Evolutionary conservation across 2,888 invertebrate species (phyloP).

Genomic region (Dryomyza anilis): DNA sequence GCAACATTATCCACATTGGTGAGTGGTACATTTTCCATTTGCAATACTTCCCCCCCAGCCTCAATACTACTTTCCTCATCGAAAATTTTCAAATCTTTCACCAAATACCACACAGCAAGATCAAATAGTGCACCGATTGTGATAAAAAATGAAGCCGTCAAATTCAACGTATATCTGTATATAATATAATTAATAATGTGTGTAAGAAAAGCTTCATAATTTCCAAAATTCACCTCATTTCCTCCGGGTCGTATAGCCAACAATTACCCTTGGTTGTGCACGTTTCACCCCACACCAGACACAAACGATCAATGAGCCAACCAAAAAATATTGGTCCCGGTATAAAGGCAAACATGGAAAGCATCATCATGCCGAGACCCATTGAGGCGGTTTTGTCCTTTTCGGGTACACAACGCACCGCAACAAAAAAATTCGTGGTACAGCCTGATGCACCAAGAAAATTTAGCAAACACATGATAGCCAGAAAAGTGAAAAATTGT

Average conservation of each 20-base stretch:
- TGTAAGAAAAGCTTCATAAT: neutral
- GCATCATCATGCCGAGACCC: slow-evolving; percentile 72
- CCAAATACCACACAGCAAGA: slow-evolving; percentile 71
- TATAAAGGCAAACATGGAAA: slow-evolving; percentile 74
- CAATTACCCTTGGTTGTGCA: slow-evolving; percentile 74
- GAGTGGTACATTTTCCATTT: slow-evolving; percentile 56
- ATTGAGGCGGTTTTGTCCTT: slow-evolving; percentile 75
- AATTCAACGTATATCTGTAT: slow-evolving; percentile 67
- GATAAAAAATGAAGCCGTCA: slow-evolving; percentile 70
- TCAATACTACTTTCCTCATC: slow-evolving; percentile 66
- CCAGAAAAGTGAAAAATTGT: slow-evolving; percentile 65
- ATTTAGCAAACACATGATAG: slow-evolving; percentile 66
- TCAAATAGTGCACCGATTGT: slow-evolving; percentile 71
- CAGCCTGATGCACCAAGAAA: slow-evolving; percentile 67
- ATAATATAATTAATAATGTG: neutral
- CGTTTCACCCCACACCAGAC: slow-evolving; percentile 77
- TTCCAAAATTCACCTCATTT: slow-evolving; percentile 62
- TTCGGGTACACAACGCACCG: slow-evolving; percentile 71
- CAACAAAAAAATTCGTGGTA: slow-evolving; percentile 68
- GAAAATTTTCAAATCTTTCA: slow-evolving; percentile 72
- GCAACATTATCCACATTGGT: slow-evolving; percentile 54
- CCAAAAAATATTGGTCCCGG: slow-evolving; percentile 80
- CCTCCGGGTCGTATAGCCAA: slow-evolving; percentile 74
- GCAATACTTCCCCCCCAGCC: slow-evolving; percentile 55
- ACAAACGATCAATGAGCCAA: slow-evolving; percentile 68